Percentiles rank a stretch among this genome's conserved stretches.
phyloP scores from a whole-genome alignment of 1,140 invertebrate species.

The Pentalonia nigronervosa region DNA sequence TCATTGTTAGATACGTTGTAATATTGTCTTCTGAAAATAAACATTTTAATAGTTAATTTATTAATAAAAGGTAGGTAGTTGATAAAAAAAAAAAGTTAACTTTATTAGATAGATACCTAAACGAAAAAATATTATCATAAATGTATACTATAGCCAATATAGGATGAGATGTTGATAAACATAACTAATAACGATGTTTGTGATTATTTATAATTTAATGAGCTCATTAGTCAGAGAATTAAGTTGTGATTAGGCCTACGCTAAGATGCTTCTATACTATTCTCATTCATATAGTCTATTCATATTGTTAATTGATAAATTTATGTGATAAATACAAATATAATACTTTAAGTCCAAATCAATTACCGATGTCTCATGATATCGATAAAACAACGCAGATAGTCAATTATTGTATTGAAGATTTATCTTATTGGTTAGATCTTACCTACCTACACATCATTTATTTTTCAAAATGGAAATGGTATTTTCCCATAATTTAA shows the following conservation, averaged over 20 bases:
- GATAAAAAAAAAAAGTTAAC: background rate
- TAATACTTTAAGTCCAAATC: background rate
- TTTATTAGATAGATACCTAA: background rate
- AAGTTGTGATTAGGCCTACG: background rate
- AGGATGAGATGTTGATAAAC: background rate
- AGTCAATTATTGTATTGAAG: too few species aligned
- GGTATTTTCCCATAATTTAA: background rate
- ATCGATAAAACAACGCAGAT: background rate
- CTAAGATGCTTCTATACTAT: background rate
- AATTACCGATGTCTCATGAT: background rate
- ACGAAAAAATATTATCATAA: background rate
- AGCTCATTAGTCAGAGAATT: background rate
- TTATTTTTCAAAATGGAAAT: background rate
- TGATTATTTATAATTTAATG: background rate
- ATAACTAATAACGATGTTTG: background rate
- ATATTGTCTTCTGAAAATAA: slow-evolving; percentile 50
- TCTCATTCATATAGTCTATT: too few species aligned
- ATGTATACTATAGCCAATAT: background rate
- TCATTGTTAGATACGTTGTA: slow-evolving; percentile 47
- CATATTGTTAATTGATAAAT: too few species aligned
- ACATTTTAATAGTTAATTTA: background rate
- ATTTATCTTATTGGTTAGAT: background rate
- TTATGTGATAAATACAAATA: background rate
- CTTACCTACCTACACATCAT: background rate
- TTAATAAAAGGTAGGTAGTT: background rate